Conservation (phyloP, 2,113 vertebrate genomes). For the Pitta sordida region DNA sequence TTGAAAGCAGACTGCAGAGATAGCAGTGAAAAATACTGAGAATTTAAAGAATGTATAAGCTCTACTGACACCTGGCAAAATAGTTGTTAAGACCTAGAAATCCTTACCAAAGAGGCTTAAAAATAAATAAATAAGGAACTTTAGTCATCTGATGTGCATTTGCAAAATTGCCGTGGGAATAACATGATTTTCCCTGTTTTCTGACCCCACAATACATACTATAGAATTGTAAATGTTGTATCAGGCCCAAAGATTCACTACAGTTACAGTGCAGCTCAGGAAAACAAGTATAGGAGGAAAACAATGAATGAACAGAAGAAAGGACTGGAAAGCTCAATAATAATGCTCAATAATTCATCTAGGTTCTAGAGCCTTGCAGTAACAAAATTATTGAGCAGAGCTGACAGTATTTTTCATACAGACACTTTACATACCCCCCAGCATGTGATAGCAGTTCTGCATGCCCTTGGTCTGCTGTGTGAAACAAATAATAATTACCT, state of each 20-base stretch:
- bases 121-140: constrained; percentile 37
- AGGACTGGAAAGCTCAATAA: not conserved
- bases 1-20: not conserved
- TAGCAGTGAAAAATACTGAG: not conserved
- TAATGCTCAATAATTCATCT: not conserved
- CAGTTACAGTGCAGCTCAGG: not conserved
- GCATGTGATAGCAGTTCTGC: not conserved
- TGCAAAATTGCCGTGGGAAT: not conserved
- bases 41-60: constrained; percentile 42
- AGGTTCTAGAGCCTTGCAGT: not conserved
- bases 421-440: not conserved
- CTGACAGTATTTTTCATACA: not conserved
- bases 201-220: not conserved
- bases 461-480: not conserved
- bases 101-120: constrained; percentile 39
- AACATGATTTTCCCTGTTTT: not conserved
- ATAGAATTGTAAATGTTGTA: not conserved
- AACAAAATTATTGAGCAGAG: not conserved
- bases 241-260: not conserved
- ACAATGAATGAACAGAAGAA: not conserved
- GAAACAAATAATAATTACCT: not conserved
- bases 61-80: constrained; percentile 27
- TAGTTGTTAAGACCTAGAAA: constrained; percentile 22
- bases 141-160: constrained; percentile 21
- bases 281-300: not conserved